phyloP scores from a whole-genome alignment of 2,113 vertebrate species.

The Bujurquina vittata region DNA sequence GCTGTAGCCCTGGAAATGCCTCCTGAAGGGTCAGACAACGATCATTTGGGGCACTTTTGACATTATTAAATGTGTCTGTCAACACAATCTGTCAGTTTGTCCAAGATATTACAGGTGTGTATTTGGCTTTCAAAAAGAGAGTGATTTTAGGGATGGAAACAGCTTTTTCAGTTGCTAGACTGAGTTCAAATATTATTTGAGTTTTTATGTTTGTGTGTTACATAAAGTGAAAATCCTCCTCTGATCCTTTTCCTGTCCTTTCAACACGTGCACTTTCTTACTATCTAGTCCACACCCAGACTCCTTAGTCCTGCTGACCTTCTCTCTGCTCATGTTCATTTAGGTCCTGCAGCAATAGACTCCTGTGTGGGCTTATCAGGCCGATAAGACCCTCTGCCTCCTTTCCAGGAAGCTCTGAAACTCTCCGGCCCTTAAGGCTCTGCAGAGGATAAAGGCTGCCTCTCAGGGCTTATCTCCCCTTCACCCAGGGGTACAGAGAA shows the following conservation, averaged over 20 bases:
- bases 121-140: not conserved
- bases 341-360: conserved; percentile 43
- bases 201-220: not conserved
- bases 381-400: conserved; percentile 61
- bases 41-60: not conserved
- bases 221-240: not conserved
- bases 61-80: not conserved
- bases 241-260: not conserved
- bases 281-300: not conserved
- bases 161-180: not conserved
- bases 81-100: not conserved
- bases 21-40: too few relatives aligned
- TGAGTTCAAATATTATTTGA: not conserved
- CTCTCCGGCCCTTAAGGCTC: conserved; percentile 37
- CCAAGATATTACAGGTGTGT: not conserved
- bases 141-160: not conserved
- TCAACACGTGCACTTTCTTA: not conserved
- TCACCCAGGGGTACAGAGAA: conserved; percentile 29
- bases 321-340: conserved; percentile 44
- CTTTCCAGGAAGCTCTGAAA: conserved; percentile 45
- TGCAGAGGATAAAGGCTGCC: conserved; percentile 47
- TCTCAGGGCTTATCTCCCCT: conserved; percentile 71
- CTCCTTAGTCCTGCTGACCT: conserved; percentile 35
- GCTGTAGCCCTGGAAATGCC: too few relatives aligned
- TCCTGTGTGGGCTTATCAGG: conserved; percentile 70